phyloP scores from a whole-genome alignment of 2,113 vertebrate species.

The Gulo gulo region DNA sequence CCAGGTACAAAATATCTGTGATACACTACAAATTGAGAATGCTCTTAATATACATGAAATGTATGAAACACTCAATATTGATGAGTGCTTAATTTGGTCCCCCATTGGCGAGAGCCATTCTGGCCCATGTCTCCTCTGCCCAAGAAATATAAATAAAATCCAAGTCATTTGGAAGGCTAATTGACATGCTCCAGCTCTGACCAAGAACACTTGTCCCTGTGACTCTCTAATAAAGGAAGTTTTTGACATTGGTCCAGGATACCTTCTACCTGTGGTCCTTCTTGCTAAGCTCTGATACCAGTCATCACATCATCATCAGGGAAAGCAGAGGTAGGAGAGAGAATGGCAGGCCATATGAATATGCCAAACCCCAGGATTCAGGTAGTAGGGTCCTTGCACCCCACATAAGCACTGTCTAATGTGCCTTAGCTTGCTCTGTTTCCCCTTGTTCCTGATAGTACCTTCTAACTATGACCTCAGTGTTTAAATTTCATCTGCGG shows the following conservation, averaged over 20 bases:
- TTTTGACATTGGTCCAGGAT: neutral
- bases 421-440: neutral
- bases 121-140: neutral
- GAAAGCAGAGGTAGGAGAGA: neutral
- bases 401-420: rapidly evolving
- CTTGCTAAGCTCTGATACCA: neutral
- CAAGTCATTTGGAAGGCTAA: neutral
- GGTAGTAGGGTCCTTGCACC: neutral
- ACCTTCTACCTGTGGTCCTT: neutral
- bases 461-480: neutral
- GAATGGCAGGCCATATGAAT: neutral
- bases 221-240: neutral
- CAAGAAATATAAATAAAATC: neutral
- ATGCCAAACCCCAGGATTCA: neutral
- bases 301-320: neutral
- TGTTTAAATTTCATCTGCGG: neutral
- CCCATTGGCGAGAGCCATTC: too few species aligned
- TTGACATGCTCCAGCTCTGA: neutral
- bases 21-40: neutral
- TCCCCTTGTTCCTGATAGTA: neutral
- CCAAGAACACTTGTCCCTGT: neutral
- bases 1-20: neutral
- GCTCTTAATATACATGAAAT: neutral
- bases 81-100: neutral
- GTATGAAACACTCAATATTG: neutral